Conservation (phyloP, 2,113 vertebrate genomes). For the Turdus rufiventris region DNA sequence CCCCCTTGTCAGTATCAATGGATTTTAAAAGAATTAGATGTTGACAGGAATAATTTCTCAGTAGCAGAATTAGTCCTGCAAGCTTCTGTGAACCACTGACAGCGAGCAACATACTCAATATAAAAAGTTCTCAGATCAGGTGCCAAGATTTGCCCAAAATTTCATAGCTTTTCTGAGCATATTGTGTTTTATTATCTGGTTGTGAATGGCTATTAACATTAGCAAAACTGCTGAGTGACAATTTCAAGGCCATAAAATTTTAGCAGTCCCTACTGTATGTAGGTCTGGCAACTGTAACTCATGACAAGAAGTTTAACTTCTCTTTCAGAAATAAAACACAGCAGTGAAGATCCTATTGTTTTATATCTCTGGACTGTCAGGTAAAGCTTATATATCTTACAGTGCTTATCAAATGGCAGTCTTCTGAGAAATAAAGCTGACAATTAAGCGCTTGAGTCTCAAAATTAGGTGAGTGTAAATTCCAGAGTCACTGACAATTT, state of each 20-base stretch:
- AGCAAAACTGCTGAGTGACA: constrained; percentile 8
- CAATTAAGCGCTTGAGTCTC: not conserved
- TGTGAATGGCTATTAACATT: not conserved
- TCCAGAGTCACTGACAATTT: not conserved
- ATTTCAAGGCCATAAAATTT: constrained; percentile 15
- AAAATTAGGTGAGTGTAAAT: not conserved
- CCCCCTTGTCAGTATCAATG: not conserved
- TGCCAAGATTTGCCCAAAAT: not conserved
- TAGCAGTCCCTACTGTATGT: not conserved
- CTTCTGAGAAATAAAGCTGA: not conserved
- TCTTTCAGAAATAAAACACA: not conserved
- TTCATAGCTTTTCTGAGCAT: not conserved
- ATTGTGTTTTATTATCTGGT: not conserved
- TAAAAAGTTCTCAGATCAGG: not conserved
- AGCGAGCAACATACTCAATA: not conserved
- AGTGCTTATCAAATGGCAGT: not conserved
- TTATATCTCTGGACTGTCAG: not conserved
- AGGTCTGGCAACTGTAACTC: not conserved
- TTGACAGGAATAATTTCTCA: not conserved
- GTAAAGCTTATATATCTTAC: not conserved
- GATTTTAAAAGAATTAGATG: not conserved
- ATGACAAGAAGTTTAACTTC: not conserved
- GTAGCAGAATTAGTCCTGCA: not conserved
- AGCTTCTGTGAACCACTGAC: not conserved
- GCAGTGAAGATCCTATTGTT: not conserved